Base-by-base conservation (phyloP, 2,888 invertebrate species). In the Torymus auratus region DNA sequence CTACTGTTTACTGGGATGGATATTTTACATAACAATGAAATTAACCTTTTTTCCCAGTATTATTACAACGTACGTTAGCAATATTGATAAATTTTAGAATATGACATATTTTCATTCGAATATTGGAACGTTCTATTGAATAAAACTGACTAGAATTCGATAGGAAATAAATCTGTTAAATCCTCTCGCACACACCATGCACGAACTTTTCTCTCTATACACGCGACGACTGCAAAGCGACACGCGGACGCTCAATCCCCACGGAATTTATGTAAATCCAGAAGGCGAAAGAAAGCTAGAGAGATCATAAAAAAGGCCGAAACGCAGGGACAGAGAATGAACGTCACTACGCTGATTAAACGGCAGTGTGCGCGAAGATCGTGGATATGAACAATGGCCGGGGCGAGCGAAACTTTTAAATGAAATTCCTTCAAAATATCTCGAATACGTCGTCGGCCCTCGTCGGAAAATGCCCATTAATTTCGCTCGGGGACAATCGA, bases 371-470 rank as follows among this genome's bases (percentile, higher is more conserved):
- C 14, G 64, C 64, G 12, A 64, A 55, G 14, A n/a, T 15, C 69
- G 20, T 13, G 56, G 13, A 10, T 50, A 68, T 14, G 74, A 75
- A 67, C 67, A 75, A 68, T 61, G 60, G 68, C 68, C 65, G 55
- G 15, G 15, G 50, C 61, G 52, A 62, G 77, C 64, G 73, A 79
- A 86, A 88, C 84, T 87, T 88, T 87, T 84, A 87, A 87, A 87
- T 88, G 85, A 87, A 88, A 88, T 88, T 88, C 87, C 86, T 85
- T 83, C 80, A 84, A 87, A 86, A 86, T 86, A 86, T 85, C 83
- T 82, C 72, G 83, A 75, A 80, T 83, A 82, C 72, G 64, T 23
- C 12, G 52, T 41, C 23, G 10, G n/a, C 14, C 17, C 62, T n/a
- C 61, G 23, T 61, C n/a, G 76, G 76, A 68, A 69, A 61, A 61